These are phyloP conservation scores for Cirrhinus molitorella DNA, from an alignment of 2,797 vertebrate species.

Conservation along the genomic window DNA sequence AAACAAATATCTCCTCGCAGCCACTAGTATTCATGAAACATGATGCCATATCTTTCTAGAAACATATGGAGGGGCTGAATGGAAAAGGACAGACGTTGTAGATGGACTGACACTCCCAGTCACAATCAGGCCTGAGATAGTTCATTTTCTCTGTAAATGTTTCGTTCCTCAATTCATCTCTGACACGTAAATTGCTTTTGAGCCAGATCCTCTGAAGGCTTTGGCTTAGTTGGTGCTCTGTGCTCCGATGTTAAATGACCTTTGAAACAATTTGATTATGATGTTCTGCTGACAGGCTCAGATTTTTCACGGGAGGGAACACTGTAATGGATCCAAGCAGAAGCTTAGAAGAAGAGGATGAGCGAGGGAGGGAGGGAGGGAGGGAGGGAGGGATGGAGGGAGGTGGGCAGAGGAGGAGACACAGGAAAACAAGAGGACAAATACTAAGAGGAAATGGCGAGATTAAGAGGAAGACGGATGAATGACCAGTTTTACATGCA, in stretches of 20 bases:
- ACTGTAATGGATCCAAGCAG: slow-evolving; percentile 79
- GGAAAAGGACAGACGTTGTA: slow-evolving; percentile 57
- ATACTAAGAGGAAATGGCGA: slow-evolving; percentile 10
- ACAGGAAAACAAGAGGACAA: slow-evolving; percentile 20
- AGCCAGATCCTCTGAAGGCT: slow-evolving; percentile 76
- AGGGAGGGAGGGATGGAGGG: slow-evolving; percentile 60
- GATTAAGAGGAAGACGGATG: slow-evolving; percentile 12
- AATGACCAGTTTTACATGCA: not conserved
- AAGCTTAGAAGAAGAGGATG: slow-evolving; percentile 69
- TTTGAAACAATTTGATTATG: slow-evolving; percentile 87
- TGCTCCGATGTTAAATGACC: slow-evolving; percentile 84
- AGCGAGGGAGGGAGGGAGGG: slow-evolving; percentile 63
- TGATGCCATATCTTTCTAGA: slow-evolving; percentile 54
- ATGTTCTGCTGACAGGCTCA: slow-evolving; percentile 81
- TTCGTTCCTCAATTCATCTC: slow-evolving; percentile 80
- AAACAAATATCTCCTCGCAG: slow-evolving; percentile 35
- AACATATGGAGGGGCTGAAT: slow-evolving; percentile 51
- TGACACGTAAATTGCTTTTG: slow-evolving; percentile 82
- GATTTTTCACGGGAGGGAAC: slow-evolving; percentile 79
- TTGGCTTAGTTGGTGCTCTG: slow-evolving; percentile 79
- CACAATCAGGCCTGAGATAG: slow-evolving; percentile 75
- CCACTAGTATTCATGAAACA: slow-evolving; percentile 55
- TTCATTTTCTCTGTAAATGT: slow-evolving; percentile 81
- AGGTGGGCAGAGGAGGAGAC: slow-evolving; percentile 54
- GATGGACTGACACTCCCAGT: slow-evolving; percentile 77